phyloP scores from a whole-genome alignment of 2,888 invertebrate species.

The Eupithecia subumbrata region DNA sequence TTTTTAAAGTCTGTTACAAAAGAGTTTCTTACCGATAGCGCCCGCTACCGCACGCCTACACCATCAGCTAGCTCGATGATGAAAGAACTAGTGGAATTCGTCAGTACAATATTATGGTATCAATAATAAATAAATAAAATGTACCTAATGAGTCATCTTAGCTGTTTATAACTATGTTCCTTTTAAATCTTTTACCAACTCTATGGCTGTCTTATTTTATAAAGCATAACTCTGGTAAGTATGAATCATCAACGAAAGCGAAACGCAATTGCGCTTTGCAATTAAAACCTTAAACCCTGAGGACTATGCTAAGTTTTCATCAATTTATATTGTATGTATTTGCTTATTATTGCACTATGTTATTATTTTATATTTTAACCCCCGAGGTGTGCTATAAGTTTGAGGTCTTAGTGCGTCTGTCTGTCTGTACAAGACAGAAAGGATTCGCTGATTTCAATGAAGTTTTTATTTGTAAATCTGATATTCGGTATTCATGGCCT shows the following conservation, averaged over 20 bases:
- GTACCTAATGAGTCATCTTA: constrained; percentile 44
- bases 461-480: background rate
- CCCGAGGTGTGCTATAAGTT: background rate
- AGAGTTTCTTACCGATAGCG: background rate
- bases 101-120: constrained; percentile 58
- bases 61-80: background rate
- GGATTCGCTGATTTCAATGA: background rate
- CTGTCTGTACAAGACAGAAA: background rate
- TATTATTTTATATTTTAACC: constrained; percentile 27
- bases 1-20: too few species aligned
- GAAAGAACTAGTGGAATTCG: constrained; percentile 3
- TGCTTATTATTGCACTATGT: constrained; percentile 67
- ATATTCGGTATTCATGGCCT: background rate
- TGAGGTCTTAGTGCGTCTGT: background rate
- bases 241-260: background rate
- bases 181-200: constrained; percentile 12
- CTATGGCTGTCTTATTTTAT: constrained; percentile 18
- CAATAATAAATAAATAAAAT: constrained; percentile 46
- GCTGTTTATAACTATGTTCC: constrained; percentile 26
- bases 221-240: constrained; percentile 7
- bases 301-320: constrained; percentile 24
- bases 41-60: background rate
- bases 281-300: background rate
- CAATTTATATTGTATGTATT: constrained; percentile 45
- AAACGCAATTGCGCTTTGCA: background rate